These are phyloP conservation scores for Edolisoma coerulescens DNA, from an alignment of 2,113 vertebrate genomes.

Conservation along the genomic window DNA sequence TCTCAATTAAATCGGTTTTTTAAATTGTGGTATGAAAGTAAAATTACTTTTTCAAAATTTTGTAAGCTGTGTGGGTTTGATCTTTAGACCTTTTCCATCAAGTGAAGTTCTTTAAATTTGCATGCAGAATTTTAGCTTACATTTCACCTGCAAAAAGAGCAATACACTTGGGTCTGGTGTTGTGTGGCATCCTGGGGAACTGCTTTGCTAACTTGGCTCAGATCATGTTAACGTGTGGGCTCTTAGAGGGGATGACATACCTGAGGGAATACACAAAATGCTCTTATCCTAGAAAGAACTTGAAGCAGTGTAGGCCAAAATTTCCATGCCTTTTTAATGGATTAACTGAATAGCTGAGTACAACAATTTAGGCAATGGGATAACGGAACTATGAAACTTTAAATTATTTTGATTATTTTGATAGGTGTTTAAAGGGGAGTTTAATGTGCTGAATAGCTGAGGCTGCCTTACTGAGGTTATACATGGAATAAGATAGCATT, in stretches of 20 bases:
- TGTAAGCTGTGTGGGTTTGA: background rate
- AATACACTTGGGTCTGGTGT: background rate
- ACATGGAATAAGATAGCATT: background rate
- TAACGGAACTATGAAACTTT: background rate
- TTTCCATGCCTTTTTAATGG: background rate
- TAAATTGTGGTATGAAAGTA: background rate
- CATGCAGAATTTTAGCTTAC: background rate
- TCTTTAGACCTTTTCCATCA: background rate
- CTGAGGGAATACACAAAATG: background rate
- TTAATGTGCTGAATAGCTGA: background rate
- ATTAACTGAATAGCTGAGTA: background rate
- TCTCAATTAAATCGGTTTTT: background rate
- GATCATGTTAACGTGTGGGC: background rate
- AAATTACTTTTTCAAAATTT: background rate
- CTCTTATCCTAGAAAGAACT: background rate
- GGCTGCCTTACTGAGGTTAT: background rate
- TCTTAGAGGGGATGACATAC: background rate
- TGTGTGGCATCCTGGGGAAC: rapidly evolving
- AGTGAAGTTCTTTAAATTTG: background rate
- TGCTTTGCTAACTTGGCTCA: background rate
- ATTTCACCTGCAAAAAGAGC: background rate
- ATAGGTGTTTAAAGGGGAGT: background rate
- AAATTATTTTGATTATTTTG: background rate
- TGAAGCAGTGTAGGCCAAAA: background rate
- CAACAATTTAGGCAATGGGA: background rate